phyloP scores from a whole-genome alignment of 2,888 invertebrate genomes.

The Andrena bicolor region DNA sequence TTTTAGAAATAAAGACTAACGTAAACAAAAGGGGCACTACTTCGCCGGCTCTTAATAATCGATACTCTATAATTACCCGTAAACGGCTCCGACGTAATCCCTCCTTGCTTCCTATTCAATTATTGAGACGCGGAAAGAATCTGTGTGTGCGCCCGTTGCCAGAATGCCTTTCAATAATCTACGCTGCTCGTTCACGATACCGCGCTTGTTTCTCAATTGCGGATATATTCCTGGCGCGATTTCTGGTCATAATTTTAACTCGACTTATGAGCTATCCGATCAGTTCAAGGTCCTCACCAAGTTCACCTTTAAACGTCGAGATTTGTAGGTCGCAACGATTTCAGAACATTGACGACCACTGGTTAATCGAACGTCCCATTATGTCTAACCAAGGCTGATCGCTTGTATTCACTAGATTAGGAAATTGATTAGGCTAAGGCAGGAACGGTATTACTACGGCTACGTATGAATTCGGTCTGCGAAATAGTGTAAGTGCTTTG shows the following conservation, averaged over 20 bases:
- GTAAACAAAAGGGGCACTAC: constrained; percentile 6
- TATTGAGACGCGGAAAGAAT: neutral
- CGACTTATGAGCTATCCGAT: constrained; percentile 9
- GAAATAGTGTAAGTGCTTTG: neutral
- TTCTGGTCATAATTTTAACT: constrained; percentile 39
- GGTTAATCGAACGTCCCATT: neutral
- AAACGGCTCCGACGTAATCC: neutral
- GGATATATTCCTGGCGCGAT: constrained; percentile 31
- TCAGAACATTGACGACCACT: constrained; percentile 5
- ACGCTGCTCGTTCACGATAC: constrained; percentile 11
- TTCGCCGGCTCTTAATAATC: neutral
- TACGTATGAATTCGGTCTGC: too few relatives aligned
- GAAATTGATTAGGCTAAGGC: too few relatives aligned
- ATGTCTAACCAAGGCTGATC: neutral
- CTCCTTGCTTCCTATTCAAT: neutral
- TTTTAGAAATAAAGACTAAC: neutral
- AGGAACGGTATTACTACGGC: too few relatives aligned
- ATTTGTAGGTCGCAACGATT: neutral
- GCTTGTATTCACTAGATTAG: too few relatives aligned
- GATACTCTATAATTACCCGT: neutral
- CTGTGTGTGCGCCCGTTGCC: neutral
- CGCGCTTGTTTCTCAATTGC: constrained; percentile 33
- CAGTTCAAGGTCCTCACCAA: constrained; percentile 32
- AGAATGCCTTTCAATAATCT: constrained; percentile 18
- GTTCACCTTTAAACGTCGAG: constrained; percentile 12